Conservation (phyloP, 2,797 vertebrate genomes). For the Limnodromus scolopaceus region DNA sequence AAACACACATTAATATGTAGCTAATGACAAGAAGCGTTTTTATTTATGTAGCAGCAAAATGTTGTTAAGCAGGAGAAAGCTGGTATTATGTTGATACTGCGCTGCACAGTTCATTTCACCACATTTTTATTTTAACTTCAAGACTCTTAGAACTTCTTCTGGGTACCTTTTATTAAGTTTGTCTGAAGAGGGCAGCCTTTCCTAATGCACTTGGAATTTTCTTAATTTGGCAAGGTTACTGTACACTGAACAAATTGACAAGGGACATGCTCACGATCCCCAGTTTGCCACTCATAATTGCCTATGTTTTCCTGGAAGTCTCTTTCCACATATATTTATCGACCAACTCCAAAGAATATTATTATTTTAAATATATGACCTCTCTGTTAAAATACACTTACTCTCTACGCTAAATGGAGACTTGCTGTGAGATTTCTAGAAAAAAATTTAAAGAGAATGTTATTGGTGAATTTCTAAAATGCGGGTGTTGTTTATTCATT, state of each 20-base stretch:
- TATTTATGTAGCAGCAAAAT: not conserved
- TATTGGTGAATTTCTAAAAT: not conserved
- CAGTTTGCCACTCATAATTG: not conserved
- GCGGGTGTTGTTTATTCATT: not conserved
- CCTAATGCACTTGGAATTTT: slow-evolving; percentile 66
- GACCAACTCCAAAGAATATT: not conserved
- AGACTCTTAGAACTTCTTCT: not conserved
- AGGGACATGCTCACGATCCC: not conserved
- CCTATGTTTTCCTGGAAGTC: not conserved
- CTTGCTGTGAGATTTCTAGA: not conserved
- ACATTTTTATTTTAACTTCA: not conserved
- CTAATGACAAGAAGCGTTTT: not conserved
- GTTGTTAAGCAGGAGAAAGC: not conserved
- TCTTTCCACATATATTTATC: not conserved
- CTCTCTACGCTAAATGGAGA: not conserved
- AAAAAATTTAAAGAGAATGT: not conserved
- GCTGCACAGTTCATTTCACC: not conserved
- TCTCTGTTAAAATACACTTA: not conserved
- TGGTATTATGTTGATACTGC: not conserved
- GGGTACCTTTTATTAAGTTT: slow-evolving; percentile 41
- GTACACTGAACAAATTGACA: not conserved
- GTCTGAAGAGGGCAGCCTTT: slow-evolving; percentile 84
- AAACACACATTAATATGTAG: not conserved
- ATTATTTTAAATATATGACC: not conserved
- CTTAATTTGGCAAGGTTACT: slow-evolving; percentile 34